phyloP scores from a whole-genome alignment of 2,113 vertebrate genomes.

The Pollimyrus isidori region DNA sequence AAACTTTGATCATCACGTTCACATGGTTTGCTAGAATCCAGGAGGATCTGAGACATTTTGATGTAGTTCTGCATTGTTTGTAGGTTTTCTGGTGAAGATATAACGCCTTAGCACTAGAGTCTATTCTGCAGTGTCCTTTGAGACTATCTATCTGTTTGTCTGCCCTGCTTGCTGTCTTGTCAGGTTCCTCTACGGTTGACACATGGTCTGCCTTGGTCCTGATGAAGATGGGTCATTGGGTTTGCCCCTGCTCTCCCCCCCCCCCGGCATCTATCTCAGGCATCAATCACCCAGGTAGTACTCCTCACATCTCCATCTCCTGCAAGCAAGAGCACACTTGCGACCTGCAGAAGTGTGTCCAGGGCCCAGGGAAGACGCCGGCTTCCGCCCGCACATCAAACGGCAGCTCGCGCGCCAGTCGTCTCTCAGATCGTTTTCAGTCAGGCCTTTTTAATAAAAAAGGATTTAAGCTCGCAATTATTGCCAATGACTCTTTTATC shows the following conservation, averaged over 20 bases:
- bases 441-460: conserved; percentile 5
- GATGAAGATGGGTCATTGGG: not conserved
- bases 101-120: not conserved
- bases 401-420: not conserved
- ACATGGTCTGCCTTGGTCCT: not conserved
- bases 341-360: not conserved
- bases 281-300: not conserved
- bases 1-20: not conserved
- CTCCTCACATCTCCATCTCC: not conserved
- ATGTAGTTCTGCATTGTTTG: not conserved
- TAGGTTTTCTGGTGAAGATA: not conserved
- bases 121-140: not conserved
- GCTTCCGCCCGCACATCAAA: not conserved
- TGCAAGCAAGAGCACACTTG: not conserved
- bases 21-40: not conserved
- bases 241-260: not conserved
- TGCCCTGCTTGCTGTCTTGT: not conserved
- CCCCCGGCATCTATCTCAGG: not conserved
- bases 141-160: not conserved
- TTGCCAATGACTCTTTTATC: not conserved
- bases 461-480: not conserved
- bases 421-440: not conserved
- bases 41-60: not conserved
- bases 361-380: not conserved
- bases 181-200: not conserved